Percentiles rank a stretch among this genome's conserved stretches.
phyloP scores from a whole-genome alignment of 2,113 vertebrate genomes.

The Corythoichthys intestinalis region DNA sequence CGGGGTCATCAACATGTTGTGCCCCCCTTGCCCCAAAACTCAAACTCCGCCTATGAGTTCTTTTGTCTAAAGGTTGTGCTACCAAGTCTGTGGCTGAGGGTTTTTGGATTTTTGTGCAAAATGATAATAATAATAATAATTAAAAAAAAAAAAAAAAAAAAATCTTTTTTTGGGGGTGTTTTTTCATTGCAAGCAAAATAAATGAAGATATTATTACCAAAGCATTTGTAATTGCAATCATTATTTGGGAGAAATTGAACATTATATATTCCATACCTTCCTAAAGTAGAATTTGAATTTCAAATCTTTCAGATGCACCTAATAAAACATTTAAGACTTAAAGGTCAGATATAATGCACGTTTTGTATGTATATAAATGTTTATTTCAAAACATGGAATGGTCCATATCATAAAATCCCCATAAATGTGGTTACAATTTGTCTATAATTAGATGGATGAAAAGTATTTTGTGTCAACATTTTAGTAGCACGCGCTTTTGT shows the following conservation, averaged over 20 bases:
- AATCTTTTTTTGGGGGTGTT: too few species aligned
- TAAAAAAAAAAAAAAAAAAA: too few species aligned
- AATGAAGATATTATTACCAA: too few species aligned
- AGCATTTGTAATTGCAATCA: background rate
- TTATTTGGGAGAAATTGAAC: too few species aligned
- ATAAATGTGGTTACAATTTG: slow-evolving; percentile 62
- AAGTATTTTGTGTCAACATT: background rate
- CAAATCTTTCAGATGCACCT: background rate
- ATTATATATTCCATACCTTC: background rate
- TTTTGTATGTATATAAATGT: slow-evolving; percentile 65
- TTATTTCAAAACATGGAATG: slow-evolving; percentile 75
- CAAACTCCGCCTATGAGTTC: too few species aligned
- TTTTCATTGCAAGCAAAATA: too few species aligned
- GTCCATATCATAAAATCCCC: slow-evolving; percentile 65
- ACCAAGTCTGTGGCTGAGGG: too few species aligned
- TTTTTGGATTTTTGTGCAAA: too few species aligned
- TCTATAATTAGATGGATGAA: slow-evolving; percentile 43
- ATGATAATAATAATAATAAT: too few species aligned
- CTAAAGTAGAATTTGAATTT: background rate
- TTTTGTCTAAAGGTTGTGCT: too few species aligned
- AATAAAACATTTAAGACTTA: background rate
- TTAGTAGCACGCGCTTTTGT: background rate
- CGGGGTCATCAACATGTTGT: too few species aligned
- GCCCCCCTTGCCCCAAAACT: too few species aligned
- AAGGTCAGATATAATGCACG: slow-evolving; percentile 13